Conservation (phyloP, 1,140 invertebrate genomes). For the Nasonia giraulti region DNA sequence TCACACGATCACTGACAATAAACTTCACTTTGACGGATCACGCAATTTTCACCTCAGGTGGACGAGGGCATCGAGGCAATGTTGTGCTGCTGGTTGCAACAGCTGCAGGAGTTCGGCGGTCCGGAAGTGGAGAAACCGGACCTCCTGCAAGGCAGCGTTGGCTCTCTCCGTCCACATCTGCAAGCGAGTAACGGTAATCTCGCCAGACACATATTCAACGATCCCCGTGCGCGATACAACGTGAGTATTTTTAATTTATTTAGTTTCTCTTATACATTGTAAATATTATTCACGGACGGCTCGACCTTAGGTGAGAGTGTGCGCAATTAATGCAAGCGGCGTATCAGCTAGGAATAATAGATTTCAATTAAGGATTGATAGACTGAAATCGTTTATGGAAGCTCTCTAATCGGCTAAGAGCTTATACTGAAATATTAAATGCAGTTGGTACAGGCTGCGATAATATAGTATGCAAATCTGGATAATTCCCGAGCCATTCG, state of each 20-base stretch:
- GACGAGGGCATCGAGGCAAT: conserved; percentile 88
- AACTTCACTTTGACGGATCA: not conserved
- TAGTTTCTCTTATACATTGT: not conserved
- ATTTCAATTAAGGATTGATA: no score
- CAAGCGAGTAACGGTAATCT: conserved; percentile 77
- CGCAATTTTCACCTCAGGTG: conserved; percentile 73
- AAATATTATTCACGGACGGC: no score
- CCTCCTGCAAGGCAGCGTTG: conserved; percentile 84
- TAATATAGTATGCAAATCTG: not conserved
- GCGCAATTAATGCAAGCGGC: no score
- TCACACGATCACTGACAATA: no score
- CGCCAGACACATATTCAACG: conserved; percentile 78
- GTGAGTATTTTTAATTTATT: conserved; percentile 72
- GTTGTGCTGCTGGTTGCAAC: conserved; percentile 87
- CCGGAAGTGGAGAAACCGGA: conserved; percentile 89
- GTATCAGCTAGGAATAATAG: no score
- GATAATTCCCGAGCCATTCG: not conserved
- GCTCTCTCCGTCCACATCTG: conserved; percentile 77
- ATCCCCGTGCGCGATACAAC: conserved; percentile 86
- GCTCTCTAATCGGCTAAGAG: no score
- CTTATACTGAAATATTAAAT: not conserved
- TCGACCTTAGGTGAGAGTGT: no score
- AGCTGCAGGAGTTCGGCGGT: conserved; percentile 85
- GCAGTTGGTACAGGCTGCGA: not conserved
- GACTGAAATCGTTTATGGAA: no score